Base-by-base conservation (phyloP, 2,888 invertebrate genomes). In the Cheilosia grossa region DNA sequence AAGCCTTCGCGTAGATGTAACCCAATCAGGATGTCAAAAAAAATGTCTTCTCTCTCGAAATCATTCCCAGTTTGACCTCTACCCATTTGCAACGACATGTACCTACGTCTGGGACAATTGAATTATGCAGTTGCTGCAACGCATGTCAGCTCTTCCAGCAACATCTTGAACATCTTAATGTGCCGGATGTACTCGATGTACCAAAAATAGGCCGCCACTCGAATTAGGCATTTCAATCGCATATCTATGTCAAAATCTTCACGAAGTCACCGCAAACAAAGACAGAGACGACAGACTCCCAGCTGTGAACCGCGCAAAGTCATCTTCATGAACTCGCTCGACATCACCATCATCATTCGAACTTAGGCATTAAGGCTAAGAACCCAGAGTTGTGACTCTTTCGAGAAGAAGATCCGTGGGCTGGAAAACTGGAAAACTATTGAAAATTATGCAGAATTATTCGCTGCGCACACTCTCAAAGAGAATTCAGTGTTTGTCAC, bases 391-490 rank as follows among this genome's bases (percentile, higher is more conserved):
- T n/a, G 33, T 70, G 24, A 63, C 44, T 51, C 73, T 67, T 66
- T 61, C 51, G 17, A 70, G 37, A 49, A 64, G 15, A 49, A 53
- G 5, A 40, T 56, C 30, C 37, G 40, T 79, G 78, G 78, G 78
- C 15, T 79, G 70, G 58, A 59, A 70, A 74, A 75, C 59, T 74
- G 19, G 47, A 83, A 30, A 30, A 2, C 30, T 27, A 27, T 24
- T 3, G 30, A 30, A 83, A 83, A 83, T 85, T 85, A 85, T 85
- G 85, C 85, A 85, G 85, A 85, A 85, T 81, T 85, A 85, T 85
- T 85, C 85, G 81, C 85, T 67, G 85, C 75, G 77, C 85, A 81
- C 81, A 66, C 53, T 40, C 66, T 21, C 19, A 2, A 30, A 47
- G 61, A 85, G 72, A 81, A 85, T 73, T 81, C 85, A 77, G 72